These are phyloP conservation scores for Noturus placidus DNA, from an alignment of 2,113 vertebrate species.

Conservation along the genomic window DNA sequence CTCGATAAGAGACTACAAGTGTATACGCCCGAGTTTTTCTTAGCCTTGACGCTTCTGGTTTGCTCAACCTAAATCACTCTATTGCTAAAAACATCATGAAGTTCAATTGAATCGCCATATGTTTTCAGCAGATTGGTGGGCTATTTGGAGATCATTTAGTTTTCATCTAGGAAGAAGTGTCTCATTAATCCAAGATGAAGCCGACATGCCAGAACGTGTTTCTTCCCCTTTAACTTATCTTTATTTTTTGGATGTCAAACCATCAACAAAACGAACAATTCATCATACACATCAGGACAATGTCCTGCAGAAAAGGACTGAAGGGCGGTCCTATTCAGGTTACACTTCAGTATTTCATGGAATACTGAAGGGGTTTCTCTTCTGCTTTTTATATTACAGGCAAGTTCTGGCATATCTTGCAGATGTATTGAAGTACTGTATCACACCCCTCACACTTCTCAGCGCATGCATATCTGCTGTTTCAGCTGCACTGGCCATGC, in stretches of 20 bases:
- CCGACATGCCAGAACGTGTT: too few relatives aligned
- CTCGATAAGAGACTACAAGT: neutral
- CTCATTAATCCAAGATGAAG: too few relatives aligned
- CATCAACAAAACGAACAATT: neutral
- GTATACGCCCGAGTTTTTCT: neutral
- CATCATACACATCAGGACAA: neutral
- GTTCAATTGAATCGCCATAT: neutral
- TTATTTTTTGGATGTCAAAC: too few relatives aligned
- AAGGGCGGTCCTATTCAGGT: neutral
- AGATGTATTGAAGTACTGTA: neutral
- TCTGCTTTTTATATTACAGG: neutral
- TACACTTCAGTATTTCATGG: neutral
- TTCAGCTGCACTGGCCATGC: too few relatives aligned
- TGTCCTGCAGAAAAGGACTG: neutral
- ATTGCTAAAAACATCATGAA: neutral
- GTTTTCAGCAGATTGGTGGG: neutral
- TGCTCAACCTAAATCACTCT: neutral
- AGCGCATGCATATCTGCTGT: neutral
- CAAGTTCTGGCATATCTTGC: conserved; percentile 1
- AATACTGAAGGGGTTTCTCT: neutral
- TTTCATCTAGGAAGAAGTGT: neutral
- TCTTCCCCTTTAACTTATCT: too few relatives aligned
- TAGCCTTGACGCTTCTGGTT: neutral
- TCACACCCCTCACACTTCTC: neutral
- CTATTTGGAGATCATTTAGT: neutral